Evolutionary conservation across 1,140 invertebrate species (phyloP).

Genomic region (Matsumurasca onukii): DNA sequence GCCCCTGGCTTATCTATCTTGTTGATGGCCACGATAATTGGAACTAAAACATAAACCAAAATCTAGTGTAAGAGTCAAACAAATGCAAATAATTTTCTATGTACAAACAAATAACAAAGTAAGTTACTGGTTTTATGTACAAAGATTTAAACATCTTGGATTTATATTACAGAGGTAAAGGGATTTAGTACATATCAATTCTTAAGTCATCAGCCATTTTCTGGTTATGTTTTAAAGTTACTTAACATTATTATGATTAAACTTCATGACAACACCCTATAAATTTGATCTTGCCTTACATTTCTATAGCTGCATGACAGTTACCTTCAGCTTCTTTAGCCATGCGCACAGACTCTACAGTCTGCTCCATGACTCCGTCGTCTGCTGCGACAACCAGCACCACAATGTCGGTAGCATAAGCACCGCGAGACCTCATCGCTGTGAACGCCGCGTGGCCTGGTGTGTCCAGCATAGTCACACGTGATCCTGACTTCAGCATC

Average conservation of each 20-base stretch:
- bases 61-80: not conserved
- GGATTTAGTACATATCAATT: too few species aligned
- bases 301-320: not conserved
- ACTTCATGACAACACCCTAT: too few species aligned
- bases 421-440: slow-evolving; percentile 89
- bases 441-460: slow-evolving; percentile 98
- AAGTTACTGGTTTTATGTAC: too few species aligned
- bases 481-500: slow-evolving; percentile 64
- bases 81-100: slow-evolving; percentile 8
- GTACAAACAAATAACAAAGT: slow-evolving; percentile 12
- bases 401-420: slow-evolving; percentile 91
- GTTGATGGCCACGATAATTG: slow-evolving; percentile 97
- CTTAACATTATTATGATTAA: too few species aligned
- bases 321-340: slow-evolving; percentile 69
- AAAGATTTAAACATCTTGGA: too few species aligned
- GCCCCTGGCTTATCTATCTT: slow-evolving; percentile 94
- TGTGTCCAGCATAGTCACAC: slow-evolving; percentile 96
- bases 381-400: slow-evolving; percentile 97
- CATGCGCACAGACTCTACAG: slow-evolving; percentile 77
- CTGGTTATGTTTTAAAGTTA: too few species aligned
- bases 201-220: too few species aligned
- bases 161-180: too few species aligned
- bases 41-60: slow-evolving; percentile 65
- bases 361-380: slow-evolving; percentile 99
- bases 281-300: too few species aligned